Evolutionary conservation across 2,113 vertebrate genomes (phyloP), one percentile per base, ranked within the genome.

Genomic region (Butorides virescens): DNA sequence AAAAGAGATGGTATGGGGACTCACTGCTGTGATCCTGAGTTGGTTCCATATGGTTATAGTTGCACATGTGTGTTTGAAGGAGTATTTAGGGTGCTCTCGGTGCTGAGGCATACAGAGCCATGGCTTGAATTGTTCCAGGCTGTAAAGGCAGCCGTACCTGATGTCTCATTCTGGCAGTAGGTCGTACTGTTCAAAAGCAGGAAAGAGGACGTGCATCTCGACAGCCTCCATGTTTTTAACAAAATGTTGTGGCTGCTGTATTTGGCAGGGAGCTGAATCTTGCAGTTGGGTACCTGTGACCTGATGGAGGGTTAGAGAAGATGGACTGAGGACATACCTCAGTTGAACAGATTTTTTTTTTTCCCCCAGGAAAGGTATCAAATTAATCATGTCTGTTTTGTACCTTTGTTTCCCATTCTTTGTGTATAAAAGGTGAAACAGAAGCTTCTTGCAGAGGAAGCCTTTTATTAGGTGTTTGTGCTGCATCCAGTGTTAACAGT

Each of bases 171-270:
- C 19, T 78, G 44, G 13, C 3, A 1, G 30, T 30, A 22, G 37
- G 6, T 37, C 1, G 0, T 42, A 22, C 21, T 52, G 44, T 7
- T 55, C 1, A 3, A 29, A 32, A 26, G 55, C 19, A 80, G n/a
- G 30, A 53, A 74, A 66, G 12, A 7, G 19, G 13, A 36, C 1
- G 0, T 0, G 2, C 14, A 9, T 29, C 37, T 66, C 1, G 1
- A 34, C 50, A 87, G 29, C 30, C 34, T 70, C 17, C 0, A 0
- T 12, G 6, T 25, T 78, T 71, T 44, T 44, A 70, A 42, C 4
- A 39, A 34, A 56, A n/a, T 26, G 8, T 16, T 27, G 11, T 56
- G 44, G 13, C 52, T 75, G 42, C 62, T 76, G 3, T 29, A 1
- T 65, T 68, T 62, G 52, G 7, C 46, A 49, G 49, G 27, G 20